These are phyloP conservation scores for Drosophila ananassae DNA, from an alignment of 1,140 invertebrate species.

Conservation along the genomic window DNA sequence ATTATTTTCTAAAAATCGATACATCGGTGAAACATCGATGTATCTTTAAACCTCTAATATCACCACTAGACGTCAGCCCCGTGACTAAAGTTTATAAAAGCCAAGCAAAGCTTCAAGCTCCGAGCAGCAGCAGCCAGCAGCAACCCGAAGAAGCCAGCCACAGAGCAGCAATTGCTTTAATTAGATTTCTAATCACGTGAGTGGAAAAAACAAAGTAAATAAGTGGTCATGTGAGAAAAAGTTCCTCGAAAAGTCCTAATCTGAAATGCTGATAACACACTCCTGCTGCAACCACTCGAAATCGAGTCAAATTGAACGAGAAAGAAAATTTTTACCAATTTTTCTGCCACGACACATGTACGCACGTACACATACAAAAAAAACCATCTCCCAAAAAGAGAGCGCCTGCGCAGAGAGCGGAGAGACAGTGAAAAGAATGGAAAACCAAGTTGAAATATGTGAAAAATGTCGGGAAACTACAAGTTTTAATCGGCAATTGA, in stretches of 20 bases:
- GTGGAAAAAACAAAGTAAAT: conserved; percentile 45
- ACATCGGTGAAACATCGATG: no score
- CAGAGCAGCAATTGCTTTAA: conserved; percentile 76
- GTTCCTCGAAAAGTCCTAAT: conserved; percentile 13
- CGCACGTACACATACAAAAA: conserved; percentile 46
- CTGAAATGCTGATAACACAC: conserved; percentile 17
- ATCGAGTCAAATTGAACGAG: conserved; percentile 15
- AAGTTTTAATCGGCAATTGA: conserved; percentile 17
- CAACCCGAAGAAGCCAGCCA: conserved; percentile 69
- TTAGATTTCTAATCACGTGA: conserved; percentile 82
- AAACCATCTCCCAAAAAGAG: neutral
- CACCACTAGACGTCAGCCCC: conserved; percentile 27
- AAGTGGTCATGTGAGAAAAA: conserved; percentile 59
- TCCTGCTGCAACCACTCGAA: conserved; percentile 53
- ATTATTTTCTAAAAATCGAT: neutral
- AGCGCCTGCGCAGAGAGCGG: conserved; percentile 22
- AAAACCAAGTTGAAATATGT: conserved; percentile 26
- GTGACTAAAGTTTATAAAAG: conserved; percentile 82
- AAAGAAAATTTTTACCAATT: conserved; percentile 52
- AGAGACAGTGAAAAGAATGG: neutral
- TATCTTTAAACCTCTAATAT: neutral
- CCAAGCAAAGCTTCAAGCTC: conserved; percentile 47
- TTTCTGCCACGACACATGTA: conserved; percentile 70
- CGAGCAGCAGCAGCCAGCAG: conserved; percentile 71
- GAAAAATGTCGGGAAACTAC: conserved; percentile 20